Evolutionary conservation across 2,797 vertebrate genomes (phyloP).

Genomic region (Liparis tanakae): DNA sequence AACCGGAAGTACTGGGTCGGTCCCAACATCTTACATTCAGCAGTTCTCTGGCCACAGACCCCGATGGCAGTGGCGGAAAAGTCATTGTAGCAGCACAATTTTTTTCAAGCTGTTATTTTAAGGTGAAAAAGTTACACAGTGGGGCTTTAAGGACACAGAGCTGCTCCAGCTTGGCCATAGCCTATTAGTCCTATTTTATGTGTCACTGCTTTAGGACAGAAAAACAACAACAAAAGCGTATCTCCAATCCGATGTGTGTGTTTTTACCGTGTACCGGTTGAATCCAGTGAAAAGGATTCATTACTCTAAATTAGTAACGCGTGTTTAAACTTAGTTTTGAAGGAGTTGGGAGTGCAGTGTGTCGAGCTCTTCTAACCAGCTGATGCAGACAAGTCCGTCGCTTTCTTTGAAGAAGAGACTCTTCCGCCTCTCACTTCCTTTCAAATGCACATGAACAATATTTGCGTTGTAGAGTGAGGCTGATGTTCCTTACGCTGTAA

Average conservation of each 20-base stretch:
- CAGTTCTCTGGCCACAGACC: too few species aligned
- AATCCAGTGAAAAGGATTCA: neutral
- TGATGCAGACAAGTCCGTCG: neutral
- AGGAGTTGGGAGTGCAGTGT: neutral
- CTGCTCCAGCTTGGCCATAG: too few species aligned
- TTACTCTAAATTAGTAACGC: neutral
- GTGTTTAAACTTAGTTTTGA: too few species aligned
- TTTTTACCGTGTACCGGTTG: neutral
- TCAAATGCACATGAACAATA: neutral
- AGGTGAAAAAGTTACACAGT: too few species aligned
- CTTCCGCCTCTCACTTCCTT: neutral
- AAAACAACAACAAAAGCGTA: neutral
- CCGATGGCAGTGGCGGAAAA: too few species aligned
- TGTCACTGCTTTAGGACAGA: neutral
- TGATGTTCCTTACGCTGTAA: conserved; percentile 6
- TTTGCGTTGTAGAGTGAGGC: neutral
- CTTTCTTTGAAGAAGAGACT: neutral
- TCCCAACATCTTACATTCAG: too few species aligned
- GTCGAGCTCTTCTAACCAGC: neutral
- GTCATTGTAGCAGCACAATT: too few species aligned
- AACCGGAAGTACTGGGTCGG: too few species aligned
- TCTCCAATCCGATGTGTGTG: too few species aligned
- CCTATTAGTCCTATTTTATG: too few species aligned
- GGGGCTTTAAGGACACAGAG: too few species aligned
- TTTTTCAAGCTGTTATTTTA: too few species aligned